phyloP scores from a whole-genome alignment of 2,797 vertebrate genomes.

The Falco peregrinus region DNA sequence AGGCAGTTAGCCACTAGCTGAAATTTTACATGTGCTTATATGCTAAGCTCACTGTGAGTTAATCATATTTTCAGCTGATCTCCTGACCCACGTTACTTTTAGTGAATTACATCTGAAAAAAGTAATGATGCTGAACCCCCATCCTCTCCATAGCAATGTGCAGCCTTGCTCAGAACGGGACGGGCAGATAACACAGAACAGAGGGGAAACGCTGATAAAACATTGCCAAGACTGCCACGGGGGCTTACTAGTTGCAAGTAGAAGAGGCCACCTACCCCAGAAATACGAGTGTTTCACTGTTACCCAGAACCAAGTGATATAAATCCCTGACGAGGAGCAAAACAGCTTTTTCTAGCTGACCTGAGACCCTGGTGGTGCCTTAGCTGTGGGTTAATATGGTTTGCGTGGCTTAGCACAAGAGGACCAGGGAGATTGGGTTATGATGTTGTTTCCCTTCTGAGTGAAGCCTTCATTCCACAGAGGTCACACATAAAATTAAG shows the following conservation, averaged over 20 bases:
- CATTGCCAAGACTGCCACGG: background rate
- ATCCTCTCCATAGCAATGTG: background rate
- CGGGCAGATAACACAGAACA: rapidly evolving
- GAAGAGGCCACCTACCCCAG: background rate
- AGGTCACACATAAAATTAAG: background rate
- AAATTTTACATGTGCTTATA: background rate
- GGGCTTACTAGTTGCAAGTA: background rate
- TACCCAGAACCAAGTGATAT: background rate
- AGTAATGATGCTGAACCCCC: background rate
- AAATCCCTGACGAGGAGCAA: background rate
- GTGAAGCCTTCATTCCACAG: background rate
- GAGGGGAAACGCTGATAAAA: background rate
- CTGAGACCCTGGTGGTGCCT: background rate
- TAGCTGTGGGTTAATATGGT: background rate
- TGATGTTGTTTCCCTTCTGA: background rate
- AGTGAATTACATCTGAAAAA: background rate
- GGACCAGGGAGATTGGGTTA: background rate
- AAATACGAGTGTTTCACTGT: background rate
- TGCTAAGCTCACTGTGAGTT: background rate
- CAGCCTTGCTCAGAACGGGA: background rate
- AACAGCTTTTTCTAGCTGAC: background rate
- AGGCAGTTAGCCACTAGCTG: background rate
- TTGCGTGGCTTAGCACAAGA: background rate
- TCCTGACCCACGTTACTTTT: background rate
- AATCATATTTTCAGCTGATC: background rate